Conservation (phyloP, 2,797 vertebrate species). For the Nannoperca australis region DNA sequence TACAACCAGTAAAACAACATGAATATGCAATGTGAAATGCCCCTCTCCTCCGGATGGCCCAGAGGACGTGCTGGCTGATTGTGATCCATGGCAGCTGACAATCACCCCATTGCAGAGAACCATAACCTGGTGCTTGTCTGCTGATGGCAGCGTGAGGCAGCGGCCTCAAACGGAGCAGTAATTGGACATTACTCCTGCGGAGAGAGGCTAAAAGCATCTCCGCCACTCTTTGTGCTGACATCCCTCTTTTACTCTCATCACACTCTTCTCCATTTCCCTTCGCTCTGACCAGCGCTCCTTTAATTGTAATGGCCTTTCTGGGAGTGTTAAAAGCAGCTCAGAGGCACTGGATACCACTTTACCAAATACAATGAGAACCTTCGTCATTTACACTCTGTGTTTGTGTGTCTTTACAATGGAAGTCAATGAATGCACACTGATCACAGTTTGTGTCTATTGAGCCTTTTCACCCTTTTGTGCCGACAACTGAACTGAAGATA, state of each 20-base stretch:
- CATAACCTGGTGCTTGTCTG: conserved; percentile 64
- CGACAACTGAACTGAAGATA: not conserved
- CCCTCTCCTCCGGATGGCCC: conserved; percentile 41
- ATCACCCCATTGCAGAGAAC: conserved; percentile 59
- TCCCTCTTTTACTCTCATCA: conserved; percentile 79
- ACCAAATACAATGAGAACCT: conserved; percentile 68
- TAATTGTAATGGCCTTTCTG: conserved; percentile 83
- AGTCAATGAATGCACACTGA: conserved; percentile 42
- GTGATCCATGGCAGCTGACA: conserved; percentile 74
- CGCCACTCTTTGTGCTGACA: conserved; percentile 75
- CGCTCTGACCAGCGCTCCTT: conserved; percentile 63
- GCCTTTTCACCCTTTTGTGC: conserved; percentile 23
- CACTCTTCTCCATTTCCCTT: conserved; percentile 67
- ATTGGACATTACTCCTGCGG: conserved; percentile 81
- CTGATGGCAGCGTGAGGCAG: conserved; percentile 61
- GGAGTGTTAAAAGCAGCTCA: conserved; percentile 75
- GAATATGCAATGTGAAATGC: conserved; percentile 66
- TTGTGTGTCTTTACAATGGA: conserved; percentile 25
- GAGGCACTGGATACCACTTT: conserved; percentile 76
- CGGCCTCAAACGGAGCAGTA: conserved; percentile 69
- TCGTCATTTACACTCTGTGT: conserved; percentile 55
- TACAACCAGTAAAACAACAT: conserved; percentile 58
- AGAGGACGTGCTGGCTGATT: conserved; percentile 53
- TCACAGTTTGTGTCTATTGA: conserved; percentile 23
- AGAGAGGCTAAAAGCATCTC: conserved; percentile 79